These are phyloP conservation scores for Cervus canadensis DNA, from an alignment of 2,113 vertebrate species.

Conservation along the genomic window DNA sequence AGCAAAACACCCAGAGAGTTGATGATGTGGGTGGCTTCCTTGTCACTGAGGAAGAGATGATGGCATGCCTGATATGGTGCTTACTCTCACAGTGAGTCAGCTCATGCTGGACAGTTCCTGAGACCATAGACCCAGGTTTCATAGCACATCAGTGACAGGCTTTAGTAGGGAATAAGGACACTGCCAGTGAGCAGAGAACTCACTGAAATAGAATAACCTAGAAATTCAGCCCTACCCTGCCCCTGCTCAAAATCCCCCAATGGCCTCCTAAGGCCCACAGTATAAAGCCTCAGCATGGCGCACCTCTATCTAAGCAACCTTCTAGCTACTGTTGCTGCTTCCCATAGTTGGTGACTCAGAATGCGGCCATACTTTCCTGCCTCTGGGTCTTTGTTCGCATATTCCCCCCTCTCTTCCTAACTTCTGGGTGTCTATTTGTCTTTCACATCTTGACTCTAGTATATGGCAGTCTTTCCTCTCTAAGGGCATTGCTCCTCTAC, in stretches of 20 bases:
- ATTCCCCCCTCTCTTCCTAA: background rate
- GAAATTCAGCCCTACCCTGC: background rate
- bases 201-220: background rate
- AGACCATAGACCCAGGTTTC: background rate
- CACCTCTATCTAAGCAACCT: background rate
- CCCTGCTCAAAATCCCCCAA: background rate
- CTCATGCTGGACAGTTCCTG: background rate
- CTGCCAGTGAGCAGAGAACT: background rate
- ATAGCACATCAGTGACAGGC: background rate
- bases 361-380: fast-evolving
- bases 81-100: background rate
- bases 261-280: background rate
- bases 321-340: background rate
- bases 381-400: background rate
- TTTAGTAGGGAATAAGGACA: background rate
- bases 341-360: background rate
- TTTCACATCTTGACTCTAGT: background rate
- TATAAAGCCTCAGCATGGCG: background rate
- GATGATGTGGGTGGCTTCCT: background rate
- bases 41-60: background rate
- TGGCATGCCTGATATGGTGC: too few relatives aligned
- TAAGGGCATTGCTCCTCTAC: background rate
- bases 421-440: background rate
- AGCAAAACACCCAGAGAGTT: background rate
- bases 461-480: background rate